These are phyloP conservation scores for Biston stratarius DNA, from an alignment of 2,888 invertebrate species.

Conservation along the genomic window DNA sequence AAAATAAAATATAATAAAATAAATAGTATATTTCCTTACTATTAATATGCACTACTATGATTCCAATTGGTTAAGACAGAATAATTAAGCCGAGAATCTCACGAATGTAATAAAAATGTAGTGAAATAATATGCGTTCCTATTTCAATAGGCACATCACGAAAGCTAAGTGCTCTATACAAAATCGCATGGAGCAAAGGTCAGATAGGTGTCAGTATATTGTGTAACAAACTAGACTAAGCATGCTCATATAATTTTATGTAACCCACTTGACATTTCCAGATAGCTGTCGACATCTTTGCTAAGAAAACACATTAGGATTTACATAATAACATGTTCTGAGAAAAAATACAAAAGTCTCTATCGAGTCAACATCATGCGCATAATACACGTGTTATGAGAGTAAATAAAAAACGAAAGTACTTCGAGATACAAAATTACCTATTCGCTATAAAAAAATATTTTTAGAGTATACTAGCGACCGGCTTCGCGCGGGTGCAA, in stretches of 20 bases:
- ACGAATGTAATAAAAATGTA: too few species aligned
- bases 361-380: not conserved
- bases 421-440: not conserved
- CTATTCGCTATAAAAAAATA: not conserved
- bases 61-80: too few species aligned
- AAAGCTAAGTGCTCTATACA: slow-evolving; percentile 12
- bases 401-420: not conserved
- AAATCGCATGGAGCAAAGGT: slow-evolving; percentile 44
- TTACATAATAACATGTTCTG: slow-evolving; percentile 33
- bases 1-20: too few species aligned
- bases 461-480: too few species aligned
- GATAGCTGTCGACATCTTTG: slow-evolving; percentile 52
- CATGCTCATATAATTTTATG: slow-evolving; percentile 51
- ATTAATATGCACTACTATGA: too few species aligned
- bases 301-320: slow-evolving; percentile 40
- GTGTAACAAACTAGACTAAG: slow-evolving; percentile 46
- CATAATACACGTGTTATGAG: not conserved
- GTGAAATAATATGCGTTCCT: not conserved
- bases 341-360: slow-evolving; percentile 22
- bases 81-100: not conserved
- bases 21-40: too few species aligned
- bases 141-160: not conserved
- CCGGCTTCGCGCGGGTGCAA: too few species aligned
- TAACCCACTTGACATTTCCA: slow-evolving; percentile 62
- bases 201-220: slow-evolving; percentile 41